Conservation (phyloP, 2,797 vertebrate genomes). For the Pempheris klunzingeri region DNA sequence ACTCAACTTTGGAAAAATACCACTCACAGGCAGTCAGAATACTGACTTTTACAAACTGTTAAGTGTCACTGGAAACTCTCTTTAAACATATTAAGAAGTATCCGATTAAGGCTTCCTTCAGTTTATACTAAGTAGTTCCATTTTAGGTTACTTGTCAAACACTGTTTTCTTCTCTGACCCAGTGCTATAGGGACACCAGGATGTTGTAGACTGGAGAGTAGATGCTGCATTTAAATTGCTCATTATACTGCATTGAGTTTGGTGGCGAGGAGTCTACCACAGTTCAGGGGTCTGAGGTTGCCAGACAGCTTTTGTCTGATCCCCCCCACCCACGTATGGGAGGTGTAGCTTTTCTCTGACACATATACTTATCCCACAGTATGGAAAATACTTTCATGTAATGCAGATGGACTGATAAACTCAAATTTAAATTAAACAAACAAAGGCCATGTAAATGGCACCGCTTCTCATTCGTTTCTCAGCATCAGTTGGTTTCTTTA, state of each 20-base stretch:
- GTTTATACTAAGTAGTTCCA: constrained; percentile 19
- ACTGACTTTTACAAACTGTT: too few relatives aligned
- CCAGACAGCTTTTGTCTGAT: constrained; percentile 83
- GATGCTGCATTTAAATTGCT: constrained; percentile 74
- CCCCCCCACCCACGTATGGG: constrained; percentile 61
- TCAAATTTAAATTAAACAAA: constrained; percentile 41
- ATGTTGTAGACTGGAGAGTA: constrained; percentile 52
- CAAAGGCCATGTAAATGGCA: neutral
- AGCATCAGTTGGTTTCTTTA: constrained; percentile 1
- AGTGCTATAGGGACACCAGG: constrained; percentile 23
- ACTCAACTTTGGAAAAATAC: neutral
- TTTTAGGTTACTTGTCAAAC: constrained; percentile 17
- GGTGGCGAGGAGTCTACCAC: constrained; percentile 63
- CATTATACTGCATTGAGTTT: constrained; percentile 69
- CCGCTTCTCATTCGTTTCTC: neutral
- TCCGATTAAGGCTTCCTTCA: constrained; percentile 6
- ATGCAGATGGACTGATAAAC: constrained; percentile 41
- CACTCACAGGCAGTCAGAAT: too few relatives aligned
- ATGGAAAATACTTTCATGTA: constrained; percentile 54
- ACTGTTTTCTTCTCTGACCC: neutral
- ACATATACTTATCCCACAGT: constrained; percentile 50
- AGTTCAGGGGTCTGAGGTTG: constrained; percentile 81
- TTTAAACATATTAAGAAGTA: constrained; percentile 1
- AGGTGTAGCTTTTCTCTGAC: constrained; percentile 58
- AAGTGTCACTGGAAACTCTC: neutral